phyloP scores from a whole-genome alignment of 2,113 vertebrate species.

The Zingel zingel region DNA sequence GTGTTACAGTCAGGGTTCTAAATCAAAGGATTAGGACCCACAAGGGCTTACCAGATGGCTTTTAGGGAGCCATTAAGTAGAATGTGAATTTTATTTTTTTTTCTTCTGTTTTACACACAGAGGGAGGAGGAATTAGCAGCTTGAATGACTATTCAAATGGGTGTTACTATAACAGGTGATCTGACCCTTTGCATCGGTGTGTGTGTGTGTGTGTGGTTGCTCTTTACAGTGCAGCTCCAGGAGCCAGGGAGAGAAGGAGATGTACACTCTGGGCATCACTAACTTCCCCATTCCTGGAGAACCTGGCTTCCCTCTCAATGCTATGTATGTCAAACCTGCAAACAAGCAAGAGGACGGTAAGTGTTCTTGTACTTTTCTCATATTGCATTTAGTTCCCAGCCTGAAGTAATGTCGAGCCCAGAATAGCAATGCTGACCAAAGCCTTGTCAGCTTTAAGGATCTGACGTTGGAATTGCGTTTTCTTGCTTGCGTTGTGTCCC shows the following conservation, averaged over 20 bases:
- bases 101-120: background rate
- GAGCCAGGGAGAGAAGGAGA: conserved; percentile 97
- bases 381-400: conserved; percentile 12
- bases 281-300: conserved; percentile 99
- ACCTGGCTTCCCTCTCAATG: conserved; percentile 97
- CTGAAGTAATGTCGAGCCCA: conserved; percentile 16
- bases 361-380: conserved; percentile 17
- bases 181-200: conserved; percentile 4
- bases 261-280: conserved; percentile 98
- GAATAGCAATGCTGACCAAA: conserved; percentile 30
- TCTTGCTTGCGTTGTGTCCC: background rate
- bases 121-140: background rate
- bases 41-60: background rate
- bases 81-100: background rate
- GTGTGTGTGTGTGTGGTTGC: conserved; percentile 44
- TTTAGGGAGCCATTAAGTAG: conserved; percentile 5
- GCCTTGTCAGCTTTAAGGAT: background rate
- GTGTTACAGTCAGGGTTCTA: background rate
- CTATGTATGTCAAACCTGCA: conserved; percentile 89
- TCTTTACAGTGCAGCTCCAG: conserved; percentile 93
- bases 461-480: conserved; percentile 6
- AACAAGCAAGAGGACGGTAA: conserved; percentile 87
- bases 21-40: background rate
- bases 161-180: background rate
- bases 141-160: conserved; percentile 1